A percentile compares a stretch with the other conserved stretches of the same genome.
phyloP scores from a whole-genome alignment of 92 coral and sea anemone genomes.

The Micromussa lordhowensis region DNA sequence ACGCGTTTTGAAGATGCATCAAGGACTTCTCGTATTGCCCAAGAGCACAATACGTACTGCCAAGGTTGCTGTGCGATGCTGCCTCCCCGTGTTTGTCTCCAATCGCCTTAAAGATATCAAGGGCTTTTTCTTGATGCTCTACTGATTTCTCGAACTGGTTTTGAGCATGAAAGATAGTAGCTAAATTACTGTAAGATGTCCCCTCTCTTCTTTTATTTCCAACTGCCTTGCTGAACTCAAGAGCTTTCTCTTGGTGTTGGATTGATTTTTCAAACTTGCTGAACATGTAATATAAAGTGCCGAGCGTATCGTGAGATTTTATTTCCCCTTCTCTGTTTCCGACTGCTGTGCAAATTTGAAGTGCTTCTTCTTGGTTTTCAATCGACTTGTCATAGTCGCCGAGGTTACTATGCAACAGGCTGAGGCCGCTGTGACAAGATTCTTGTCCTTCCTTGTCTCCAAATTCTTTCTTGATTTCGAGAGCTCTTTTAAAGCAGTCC shows the following conservation, averaged over 20 bases:
- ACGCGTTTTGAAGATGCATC: conserved; percentile 12
- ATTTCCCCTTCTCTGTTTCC: conserved; percentile 34
- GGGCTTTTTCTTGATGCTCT: conserved; percentile 22
- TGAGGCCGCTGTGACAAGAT: conserved; percentile 14
- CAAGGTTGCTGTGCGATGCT: conserved; percentile 30
- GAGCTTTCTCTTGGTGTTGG: conserved; percentile 14
- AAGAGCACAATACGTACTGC: background rate
- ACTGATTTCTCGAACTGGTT: conserved; percentile 19
- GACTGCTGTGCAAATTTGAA: conserved; percentile 14
- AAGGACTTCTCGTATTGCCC: conserved; percentile 29
- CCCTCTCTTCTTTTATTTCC: conserved; percentile 49
- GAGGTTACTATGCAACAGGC: conserved; percentile 29
- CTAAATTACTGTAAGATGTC: conserved; percentile 25
- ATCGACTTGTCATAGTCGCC: too few species aligned
- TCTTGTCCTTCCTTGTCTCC: conserved; percentile 35
- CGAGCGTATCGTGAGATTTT: conserved; percentile 1
- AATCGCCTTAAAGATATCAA: conserved; percentile 32
- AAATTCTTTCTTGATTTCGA: conserved; percentile 25
- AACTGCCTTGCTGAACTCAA: conserved; percentile 11
- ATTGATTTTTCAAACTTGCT: conserved; percentile 40
- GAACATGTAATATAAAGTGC: background rate
- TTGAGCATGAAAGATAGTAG: conserved; percentile 7
- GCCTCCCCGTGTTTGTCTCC: conserved; percentile 41
- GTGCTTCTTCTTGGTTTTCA: conserved; percentile 25
- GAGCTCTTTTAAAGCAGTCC: conserved; percentile 25